Evolutionary conservation across 2,113 vertebrate species (phyloP), one percentile per base, ranked within the genome.

Genomic region (Coryphaenoides rupestris): DNA sequence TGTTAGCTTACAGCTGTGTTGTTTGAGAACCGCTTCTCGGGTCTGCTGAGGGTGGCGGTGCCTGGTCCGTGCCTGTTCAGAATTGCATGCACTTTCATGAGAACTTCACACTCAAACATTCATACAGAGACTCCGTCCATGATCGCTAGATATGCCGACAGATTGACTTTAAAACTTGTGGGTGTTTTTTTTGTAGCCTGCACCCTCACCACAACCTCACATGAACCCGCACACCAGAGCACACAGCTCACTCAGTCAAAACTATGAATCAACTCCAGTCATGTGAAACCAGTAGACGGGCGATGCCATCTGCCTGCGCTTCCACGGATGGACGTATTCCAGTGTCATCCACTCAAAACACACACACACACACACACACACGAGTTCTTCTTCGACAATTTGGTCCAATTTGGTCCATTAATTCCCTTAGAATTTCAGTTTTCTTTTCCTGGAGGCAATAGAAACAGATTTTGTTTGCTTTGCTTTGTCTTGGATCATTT

Each of bases 281-380:
- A 45, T 50, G 50, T 9, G 59, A 24, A 57, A 53, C 58, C 67
- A 81, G 80, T 72, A 69, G 72, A 83, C 52, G 68, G 46, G 52
- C 24, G 3, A 1, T 26, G 19, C 63, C 63, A 69, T 61, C 65
- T 52, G 56, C 62, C 63, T 23, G 23, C 16, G 3, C 6, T 50
- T 50, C 47, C 15, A 50, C 13, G 33, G 33, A 40, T 40, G 33
- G 33, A 40, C 9, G 33, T 40, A 40, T 40, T 40, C 9, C 33
- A 40, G 33, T 33, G 28, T 40, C 7, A 40, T 50, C n/a, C 47
- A 50, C 47, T 50, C 47, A 50, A 17, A n/a, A n/a, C n/a, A n/a
- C n/a, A n/a, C n/a, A n/a, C n/a, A n/a, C n/a, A n/a, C n/a, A n/a
- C n/a, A n/a, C n/a, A n/a, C n/a, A n/a, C n/a, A 50, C 17, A 50